Evolutionary conservation across 2,113 vertebrate genomes (phyloP), one percentile per base, ranked within the genome.

Genomic region (Eclectus roratus): DNA sequence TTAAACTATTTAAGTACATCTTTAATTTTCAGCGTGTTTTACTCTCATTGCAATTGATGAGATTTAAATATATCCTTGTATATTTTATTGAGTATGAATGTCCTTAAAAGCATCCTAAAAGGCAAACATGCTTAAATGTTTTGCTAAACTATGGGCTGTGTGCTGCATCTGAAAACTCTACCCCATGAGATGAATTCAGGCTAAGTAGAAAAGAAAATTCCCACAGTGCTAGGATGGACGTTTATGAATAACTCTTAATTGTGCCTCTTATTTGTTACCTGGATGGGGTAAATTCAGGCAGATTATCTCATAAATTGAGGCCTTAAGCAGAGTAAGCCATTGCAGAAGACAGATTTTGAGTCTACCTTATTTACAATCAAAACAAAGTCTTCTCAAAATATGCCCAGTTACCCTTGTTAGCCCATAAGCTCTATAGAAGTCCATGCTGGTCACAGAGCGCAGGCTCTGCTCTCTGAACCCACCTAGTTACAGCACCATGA

Each of bases 1-100:
- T 87, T 63, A 82, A 93, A 77, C 37, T 82, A 21, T 69, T 77
- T 53, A 73, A 85, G 46, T 20, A 33, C 6, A 31, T 85, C 12
- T 28, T 69, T 82, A 65, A 58, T 94, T 92, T 93, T 86, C 70
- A 43, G 6, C 9, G 11, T 46, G 5, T 80, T 79, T 88, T 89
- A 65, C 33, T 58, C 17, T 87, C 33, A 33, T 43, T 85, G n/a
- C 80, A 93, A 55, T 29, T 77, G 44, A 31, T 81, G 39, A 18
- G 27, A 43, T 47, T 81, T 81, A 84, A 76, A 74, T 65, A 60
- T 53, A 82, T 71, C 50, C 55, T 64, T 79, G n/a, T 79, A 21
- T 69, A 56, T 77, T 85, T 93, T 91, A 41, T 23, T 43, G 37
- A 53, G 17, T 27, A 5, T 46, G n/a, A 71, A 63, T 27, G 33